Evolutionary conservation across 2,113 vertebrate genomes (phyloP), one percentile per base, ranked within the genome.

Genomic region (Entomyzon cyanotis): DNA sequence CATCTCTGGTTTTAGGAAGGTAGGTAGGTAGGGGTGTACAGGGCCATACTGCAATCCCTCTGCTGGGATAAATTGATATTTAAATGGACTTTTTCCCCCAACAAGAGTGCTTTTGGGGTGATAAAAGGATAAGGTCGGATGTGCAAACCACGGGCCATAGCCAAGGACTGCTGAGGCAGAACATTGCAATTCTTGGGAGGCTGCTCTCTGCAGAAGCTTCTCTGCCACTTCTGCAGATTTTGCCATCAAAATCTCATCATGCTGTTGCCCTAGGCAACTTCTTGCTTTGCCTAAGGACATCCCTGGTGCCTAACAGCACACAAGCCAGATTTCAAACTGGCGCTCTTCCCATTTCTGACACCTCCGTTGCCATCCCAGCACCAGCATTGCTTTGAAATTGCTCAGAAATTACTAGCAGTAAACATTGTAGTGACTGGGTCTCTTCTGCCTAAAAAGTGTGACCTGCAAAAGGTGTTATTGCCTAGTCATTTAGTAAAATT

Each of bases 281-380:
- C 82, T 92, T 96, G 78, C n/a, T 94, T 90, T 90, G 75, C 88
- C 75, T 88, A 7, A 92, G 88, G 90, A 75, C 50, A 92, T 95
- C 75, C 67, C 85, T 39, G 27, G 70, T 73, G 78, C 58, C 31
- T 87, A 64, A 79, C n/a, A 83, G 53, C 62, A 64, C 58, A 75
- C 24, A 87, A 90, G 16, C 9, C 53, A 88, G 44, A 90, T 83
- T 93, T 94, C 71, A 90, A 46, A 69, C 50, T 21, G 37, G 46
- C 4, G 0, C 22, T 58, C 23, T 46, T 88, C 62, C 71, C 42
- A 58, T 65, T 90, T 83, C 84, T 93, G 63, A 76, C n/a, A 85
- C 37, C 18, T 90, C n/a, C 75, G 30, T 69, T 90, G 30, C n/a
- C 67, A 88, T 76, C 50, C 23, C 67, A 76, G 41, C 23, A 19